A percentile compares a stretch with the other conserved stretches of the same genome.
Conservation (phyloP, 2,797 vertebrate species). For the Mionectes olivaceus region DNA sequence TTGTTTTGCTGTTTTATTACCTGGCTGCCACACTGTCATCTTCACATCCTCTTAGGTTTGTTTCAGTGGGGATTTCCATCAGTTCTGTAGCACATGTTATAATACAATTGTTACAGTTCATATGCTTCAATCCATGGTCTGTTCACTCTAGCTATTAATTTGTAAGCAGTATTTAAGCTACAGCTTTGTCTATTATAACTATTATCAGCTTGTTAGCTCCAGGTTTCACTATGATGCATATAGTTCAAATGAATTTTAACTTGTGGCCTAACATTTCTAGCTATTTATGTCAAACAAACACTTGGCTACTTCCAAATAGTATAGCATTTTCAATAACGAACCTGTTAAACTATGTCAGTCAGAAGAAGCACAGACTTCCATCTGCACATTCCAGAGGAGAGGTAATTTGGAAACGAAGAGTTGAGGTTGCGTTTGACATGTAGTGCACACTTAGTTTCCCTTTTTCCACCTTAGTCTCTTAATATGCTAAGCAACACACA, state of each 20-base stretch:
- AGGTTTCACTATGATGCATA: neutral
- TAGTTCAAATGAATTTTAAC: neutral
- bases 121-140: neutral
- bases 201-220: neutral
- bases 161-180: neutral
- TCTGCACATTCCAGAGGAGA: neutral
- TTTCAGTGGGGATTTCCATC: neutral
- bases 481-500: neutral
- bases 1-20: neutral
- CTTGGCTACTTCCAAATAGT: neutral
- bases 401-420: neutral
- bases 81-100: neutral
- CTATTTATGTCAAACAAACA: neutral
- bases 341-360: neutral
- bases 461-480: neutral
- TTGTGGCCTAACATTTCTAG: neutral
- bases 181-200: neutral
- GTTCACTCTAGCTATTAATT: neutral
- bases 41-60: neutral
- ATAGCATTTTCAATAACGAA: neutral
- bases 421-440: neutral
- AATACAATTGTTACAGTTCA: neutral
- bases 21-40: accelerated
- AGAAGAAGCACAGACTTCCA: neutral
- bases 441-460: neutral